Evolutionary conservation across 2,888 invertebrate genomes (phyloP), one percentile per base, ranked within the genome.

Genomic region (Hydrotaea diabolus): DNA sequence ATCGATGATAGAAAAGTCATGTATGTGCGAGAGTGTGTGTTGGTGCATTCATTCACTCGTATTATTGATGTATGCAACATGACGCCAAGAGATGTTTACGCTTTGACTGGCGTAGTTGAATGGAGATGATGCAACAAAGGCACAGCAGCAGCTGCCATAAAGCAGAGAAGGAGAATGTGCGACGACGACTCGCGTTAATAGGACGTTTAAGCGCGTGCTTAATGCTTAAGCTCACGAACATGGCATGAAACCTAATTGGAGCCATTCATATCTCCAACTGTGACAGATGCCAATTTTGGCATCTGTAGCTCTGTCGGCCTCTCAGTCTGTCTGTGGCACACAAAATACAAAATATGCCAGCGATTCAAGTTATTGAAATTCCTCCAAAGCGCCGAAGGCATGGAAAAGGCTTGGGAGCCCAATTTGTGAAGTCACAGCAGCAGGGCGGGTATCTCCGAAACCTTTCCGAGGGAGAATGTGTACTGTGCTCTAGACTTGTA

Each of bases 11-110:
- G 39, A 69, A 57, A 5, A 13, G 17, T 31, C 62, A n/a, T n/a
- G n/a, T n/a, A n/a, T n/a, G n/a, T n/a, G n/a, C n/a, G n/a, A n/a
- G n/a, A n/a, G 62, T 31, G n/a, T 19, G 62, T 23, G 62, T 62
- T 7, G 17, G 62, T 31, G 13, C 21, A 62, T 31, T 62, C 21
- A 21, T 43, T 46, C 69, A 69, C 13, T 69, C 46, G 9, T 39
- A 49, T 62, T 79, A 74, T 31, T 71, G 80, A 79, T 76, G 53
- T 21, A 69, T 81, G 78, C 73, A 43, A 62, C 80, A 53, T 77
- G 80, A 74, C 77, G 80, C 80, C 77, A 71, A 31, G 69, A 74
- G 66, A 69, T 69, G 49, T 77, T 80, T 73, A 77, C 53, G 59
- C 62, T 46, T 21, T 53, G 36, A 19, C 43, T 46, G 21, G 36